These are phyloP conservation scores for Dromococcyx pavoninus DNA, from an alignment of 2,797 vertebrate species.

Conservation along the genomic window DNA sequence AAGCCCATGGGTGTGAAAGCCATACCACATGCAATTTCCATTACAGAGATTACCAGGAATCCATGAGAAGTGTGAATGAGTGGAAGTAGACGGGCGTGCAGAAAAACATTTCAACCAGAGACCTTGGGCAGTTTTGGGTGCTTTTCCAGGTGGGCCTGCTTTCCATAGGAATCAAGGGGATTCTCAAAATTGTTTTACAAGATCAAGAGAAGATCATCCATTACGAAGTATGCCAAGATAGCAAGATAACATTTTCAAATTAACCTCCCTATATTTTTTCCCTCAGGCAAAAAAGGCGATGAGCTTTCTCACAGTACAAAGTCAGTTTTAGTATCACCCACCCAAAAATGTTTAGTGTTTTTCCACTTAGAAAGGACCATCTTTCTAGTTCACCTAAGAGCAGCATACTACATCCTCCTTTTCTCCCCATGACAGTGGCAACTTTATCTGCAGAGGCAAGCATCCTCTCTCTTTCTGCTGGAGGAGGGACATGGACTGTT, in stretches of 20 bases:
- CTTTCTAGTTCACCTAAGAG: neutral
- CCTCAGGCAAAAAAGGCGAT: neutral
- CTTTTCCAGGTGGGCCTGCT: neutral
- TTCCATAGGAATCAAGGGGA: neutral
- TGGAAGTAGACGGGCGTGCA: neutral
- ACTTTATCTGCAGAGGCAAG: neutral
- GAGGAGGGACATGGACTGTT: neutral
- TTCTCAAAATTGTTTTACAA: neutral
- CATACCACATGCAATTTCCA: slow-evolving; percentile 24
- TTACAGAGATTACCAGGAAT: neutral
- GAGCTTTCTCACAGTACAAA: neutral
- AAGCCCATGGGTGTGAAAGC: slow-evolving; percentile 59
- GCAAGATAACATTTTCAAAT: neutral
- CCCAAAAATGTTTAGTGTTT: neutral
- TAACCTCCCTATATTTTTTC: neutral
- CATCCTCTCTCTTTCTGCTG: neutral
- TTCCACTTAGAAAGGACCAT: neutral
- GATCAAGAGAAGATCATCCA: neutral
- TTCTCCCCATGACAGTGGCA: neutral
- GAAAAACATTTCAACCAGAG: neutral
- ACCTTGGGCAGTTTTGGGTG: neutral
- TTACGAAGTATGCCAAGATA: neutral
- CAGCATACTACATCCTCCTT: neutral
- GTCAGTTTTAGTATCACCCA: neutral
- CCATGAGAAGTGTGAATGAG: neutral